Percentiles rank a stretch among this genome's conserved stretches.
Evolutionary conservation across 2,797 vertebrate genomes (phyloP).

Genomic region (Sparus aurata): DNA sequence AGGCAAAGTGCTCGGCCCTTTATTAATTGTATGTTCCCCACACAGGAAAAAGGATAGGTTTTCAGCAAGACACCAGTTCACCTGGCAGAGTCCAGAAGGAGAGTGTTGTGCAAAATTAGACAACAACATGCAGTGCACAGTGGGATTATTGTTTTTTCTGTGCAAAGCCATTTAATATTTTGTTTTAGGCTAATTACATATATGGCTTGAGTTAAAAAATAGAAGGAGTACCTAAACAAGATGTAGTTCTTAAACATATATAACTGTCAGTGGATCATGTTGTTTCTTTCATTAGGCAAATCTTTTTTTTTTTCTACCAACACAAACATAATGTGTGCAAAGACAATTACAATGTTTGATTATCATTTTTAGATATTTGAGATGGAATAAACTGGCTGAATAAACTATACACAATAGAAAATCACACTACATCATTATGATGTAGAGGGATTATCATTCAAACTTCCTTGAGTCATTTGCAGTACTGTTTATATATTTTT

Average conservation of each 20-base stretch:
- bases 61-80: conserved; percentile 34
- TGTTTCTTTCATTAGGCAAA: neutral
- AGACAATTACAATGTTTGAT: neutral
- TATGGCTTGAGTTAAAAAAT: neutral
- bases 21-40: conserved; percentile 76
- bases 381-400: neutral
- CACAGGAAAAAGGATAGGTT: conserved; percentile 48
- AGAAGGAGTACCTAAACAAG: neutral
- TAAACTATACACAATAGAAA: neutral
- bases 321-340: neutral
- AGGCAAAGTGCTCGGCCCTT: conserved; percentile 70
- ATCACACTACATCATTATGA: neutral
- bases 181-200: neutral
- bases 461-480: neutral
- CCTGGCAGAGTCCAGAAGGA: conserved; percentile 24
- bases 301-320: neutral
- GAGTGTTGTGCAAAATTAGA: neutral
- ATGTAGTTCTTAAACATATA: neutral
- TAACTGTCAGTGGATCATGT: neutral
- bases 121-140: neutral
- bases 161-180: neutral
- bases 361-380: neutral
- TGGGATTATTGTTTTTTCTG: neutral
- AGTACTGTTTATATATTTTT: conserved; percentile 9
- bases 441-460: no score